These are phyloP conservation scores for Sclerurus mexicanus DNA, from an alignment of 2,113 vertebrate genomes.

Conservation along the genomic window DNA sequence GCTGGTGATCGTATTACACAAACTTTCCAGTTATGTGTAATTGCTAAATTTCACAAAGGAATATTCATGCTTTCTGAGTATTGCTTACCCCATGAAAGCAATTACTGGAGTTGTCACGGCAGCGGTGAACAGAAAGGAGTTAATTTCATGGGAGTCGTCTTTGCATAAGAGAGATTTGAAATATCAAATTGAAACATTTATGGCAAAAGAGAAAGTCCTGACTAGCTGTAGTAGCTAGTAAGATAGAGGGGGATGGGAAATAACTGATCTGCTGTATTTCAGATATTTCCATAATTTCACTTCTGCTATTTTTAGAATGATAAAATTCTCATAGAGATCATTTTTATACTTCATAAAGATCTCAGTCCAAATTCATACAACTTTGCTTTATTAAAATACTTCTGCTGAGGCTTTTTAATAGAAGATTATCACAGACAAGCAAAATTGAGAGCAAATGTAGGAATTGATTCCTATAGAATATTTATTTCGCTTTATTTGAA, in stretches of 20 bases:
- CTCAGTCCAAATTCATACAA: not conserved
- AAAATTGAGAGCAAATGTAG: not conserved
- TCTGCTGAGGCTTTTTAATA: not conserved
- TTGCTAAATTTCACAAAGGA: constrained; percentile 15
- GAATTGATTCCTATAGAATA: not conserved
- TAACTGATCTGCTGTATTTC: not conserved
- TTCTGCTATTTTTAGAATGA: not conserved
- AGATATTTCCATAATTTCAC: not conserved
- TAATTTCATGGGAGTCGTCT: constrained; percentile 46
- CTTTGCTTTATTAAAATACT: constrained; percentile 2
- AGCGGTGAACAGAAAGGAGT: not conserved
- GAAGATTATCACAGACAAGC: not conserved
- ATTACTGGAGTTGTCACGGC: not conserved
- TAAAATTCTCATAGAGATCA: not conserved
- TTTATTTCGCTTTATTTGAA: constrained; percentile 17
- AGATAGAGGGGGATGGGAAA: not conserved
- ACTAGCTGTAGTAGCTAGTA: not conserved
- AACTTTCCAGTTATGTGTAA: not conserved
- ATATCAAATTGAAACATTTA: constrained; percentile 37
- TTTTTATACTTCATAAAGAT: not conserved
- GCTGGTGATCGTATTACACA: fast-evolving
- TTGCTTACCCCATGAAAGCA: constrained; percentile 45
- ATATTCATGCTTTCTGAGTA: not conserved
- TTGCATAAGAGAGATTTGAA: constrained; percentile 4
- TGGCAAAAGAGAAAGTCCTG: constrained; percentile 13